These are phyloP conservation scores for Peribatodes rhomboidaria DNA, from an alignment of 2,888 invertebrate genomes.

Conservation along the genomic window DNA sequence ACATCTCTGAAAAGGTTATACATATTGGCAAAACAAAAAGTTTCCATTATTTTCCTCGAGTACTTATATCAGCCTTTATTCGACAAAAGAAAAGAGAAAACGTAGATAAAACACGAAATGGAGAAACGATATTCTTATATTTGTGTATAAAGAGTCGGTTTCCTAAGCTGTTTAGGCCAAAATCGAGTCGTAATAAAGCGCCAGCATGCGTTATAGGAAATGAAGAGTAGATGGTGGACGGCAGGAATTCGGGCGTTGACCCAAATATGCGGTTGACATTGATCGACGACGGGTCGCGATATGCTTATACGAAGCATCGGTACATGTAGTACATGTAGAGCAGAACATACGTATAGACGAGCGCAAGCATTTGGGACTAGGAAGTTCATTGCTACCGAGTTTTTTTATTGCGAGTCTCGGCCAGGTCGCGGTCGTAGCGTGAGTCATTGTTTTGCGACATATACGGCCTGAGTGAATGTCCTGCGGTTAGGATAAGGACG, in stretches of 20 bases:
- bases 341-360: constrained; percentile 45
- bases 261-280: constrained; percentile 85
- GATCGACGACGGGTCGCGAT: constrained; percentile 82
- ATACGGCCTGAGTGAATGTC: constrained; percentile 46
- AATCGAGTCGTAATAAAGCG: constrained; percentile 47
- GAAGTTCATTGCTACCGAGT: constrained; percentile 77
- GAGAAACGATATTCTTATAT: neutral
- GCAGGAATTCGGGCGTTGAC: constrained; percentile 84
- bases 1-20: constrained; percentile 13
- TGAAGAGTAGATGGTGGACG: constrained; percentile 68
- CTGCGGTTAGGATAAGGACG: constrained; percentile 51
- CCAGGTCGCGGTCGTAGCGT: constrained; percentile 65
- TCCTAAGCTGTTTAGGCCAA: constrained; percentile 14
- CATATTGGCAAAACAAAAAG: constrained; percentile 9
- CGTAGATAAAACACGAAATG: neutral
- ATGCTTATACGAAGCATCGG: constrained; percentile 75
- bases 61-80: constrained; percentile 7
- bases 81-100: constrained; percentile 2
- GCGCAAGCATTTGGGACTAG: constrained; percentile 71
- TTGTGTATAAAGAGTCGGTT: neutral
- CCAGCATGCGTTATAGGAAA: constrained; percentile 70
- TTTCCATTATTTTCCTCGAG: neutral
- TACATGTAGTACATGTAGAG: constrained; percentile 46
- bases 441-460: constrained; percentile 62
- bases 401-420: constrained; percentile 69